Evolutionary conservation across 2,888 invertebrate genomes (phyloP).

Genomic region (Allophyes oxyacanthae): DNA sequence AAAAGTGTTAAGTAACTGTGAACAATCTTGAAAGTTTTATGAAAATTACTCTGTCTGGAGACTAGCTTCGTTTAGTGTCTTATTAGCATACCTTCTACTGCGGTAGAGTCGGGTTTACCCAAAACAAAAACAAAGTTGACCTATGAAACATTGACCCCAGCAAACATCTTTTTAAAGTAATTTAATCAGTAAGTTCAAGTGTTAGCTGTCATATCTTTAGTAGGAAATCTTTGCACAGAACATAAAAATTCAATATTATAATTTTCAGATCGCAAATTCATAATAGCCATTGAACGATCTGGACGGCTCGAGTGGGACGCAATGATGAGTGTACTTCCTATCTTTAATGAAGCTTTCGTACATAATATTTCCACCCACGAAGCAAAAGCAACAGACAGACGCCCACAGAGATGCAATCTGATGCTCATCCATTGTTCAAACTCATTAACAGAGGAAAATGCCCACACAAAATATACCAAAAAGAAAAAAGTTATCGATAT

Average conservation of each 20-base stretch:
- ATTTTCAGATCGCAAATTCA: conserved; percentile 59
- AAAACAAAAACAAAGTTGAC: too few species aligned
- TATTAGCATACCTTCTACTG: too few species aligned
- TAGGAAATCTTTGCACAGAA: too few species aligned
- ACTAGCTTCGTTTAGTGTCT: too few species aligned
- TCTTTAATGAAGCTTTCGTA: conserved; percentile 50
- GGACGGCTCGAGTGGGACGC: conserved; percentile 60
- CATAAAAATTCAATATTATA: background rate
- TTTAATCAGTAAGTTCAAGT: too few species aligned
- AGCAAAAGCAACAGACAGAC: conserved; percentile 33
- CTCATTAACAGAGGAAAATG: conserved; percentile 61
- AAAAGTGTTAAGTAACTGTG: background rate
- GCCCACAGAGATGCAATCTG: conserved; percentile 61
- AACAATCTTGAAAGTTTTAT: too few species aligned
- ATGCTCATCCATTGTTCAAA: conserved; percentile 64
- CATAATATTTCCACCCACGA: conserved; percentile 48
- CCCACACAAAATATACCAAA: conserved; percentile 54
- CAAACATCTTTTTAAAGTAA: too few species aligned
- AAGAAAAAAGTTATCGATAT: conserved; percentile 35
- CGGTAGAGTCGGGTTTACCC: too few species aligned
- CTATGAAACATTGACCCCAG: too few species aligned
- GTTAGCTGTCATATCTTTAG: too few species aligned
- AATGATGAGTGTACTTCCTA: conserved; percentile 58
- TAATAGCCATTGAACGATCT: conserved; percentile 56
- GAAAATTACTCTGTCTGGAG: too few species aligned